Percentiles rank a stretch among this genome's conserved stretches.
Evolutionary conservation across 2,888 invertebrate genomes (phyloP).

Genomic region (Platerodrilus igneus): DNA sequence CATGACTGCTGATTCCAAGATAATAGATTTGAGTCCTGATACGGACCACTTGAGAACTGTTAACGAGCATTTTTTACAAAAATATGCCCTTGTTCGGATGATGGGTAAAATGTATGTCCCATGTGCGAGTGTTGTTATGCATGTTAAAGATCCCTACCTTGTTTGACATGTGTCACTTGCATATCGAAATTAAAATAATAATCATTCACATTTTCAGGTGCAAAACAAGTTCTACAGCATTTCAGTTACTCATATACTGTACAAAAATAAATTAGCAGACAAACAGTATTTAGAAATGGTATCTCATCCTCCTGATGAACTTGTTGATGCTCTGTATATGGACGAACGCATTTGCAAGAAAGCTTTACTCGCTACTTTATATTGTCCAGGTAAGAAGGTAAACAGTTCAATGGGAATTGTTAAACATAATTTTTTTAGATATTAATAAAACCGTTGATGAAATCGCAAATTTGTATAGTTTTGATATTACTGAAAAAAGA

Average conservation of each 20-base stretch:
- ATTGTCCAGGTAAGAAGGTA: constrained; percentile 39
- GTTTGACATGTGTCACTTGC: too few species aligned
- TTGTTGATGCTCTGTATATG: constrained; percentile 49
- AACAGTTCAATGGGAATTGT: neutral
- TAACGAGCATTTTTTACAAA: too few species aligned
- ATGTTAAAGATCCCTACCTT: too few species aligned
- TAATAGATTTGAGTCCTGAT: too few species aligned
- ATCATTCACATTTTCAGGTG: too few species aligned
- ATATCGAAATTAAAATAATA: too few species aligned
- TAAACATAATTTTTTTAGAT: constrained; percentile 35
- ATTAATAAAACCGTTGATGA: constrained; percentile 50
- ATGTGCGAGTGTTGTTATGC: too few species aligned
- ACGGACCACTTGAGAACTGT: too few species aligned
- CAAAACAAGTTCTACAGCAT: constrained; percentile 48
- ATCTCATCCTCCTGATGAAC: constrained; percentile 40
- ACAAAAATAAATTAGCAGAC: constrained; percentile 46
- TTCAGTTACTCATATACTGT: constrained; percentile 49
- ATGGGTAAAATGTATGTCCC: too few species aligned
- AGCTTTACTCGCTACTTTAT: constrained; percentile 35
- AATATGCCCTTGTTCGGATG: too few species aligned
- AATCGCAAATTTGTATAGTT: constrained; percentile 44
- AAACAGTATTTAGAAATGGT: constrained; percentile 47
- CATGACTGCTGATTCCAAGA: too few species aligned
- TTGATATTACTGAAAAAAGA: constrained; percentile 44
- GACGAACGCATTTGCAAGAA: constrained; percentile 49